Conservation (phyloP, 2,888 invertebrate genomes). For the Drosophila peninsularis region DNA sequence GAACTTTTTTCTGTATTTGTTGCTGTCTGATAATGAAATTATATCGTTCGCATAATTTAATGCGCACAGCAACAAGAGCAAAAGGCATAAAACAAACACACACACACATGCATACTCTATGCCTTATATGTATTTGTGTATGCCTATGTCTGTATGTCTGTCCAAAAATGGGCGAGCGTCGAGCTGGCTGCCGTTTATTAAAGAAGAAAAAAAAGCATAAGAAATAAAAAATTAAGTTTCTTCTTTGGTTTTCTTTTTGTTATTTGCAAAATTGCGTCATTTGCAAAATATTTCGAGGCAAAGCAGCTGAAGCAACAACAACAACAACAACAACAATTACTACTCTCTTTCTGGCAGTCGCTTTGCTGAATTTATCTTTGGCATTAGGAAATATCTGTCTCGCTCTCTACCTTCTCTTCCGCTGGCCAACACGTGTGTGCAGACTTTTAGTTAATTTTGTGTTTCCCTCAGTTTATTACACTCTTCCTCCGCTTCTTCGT, state of each 20-base stretch:
- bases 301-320: background rate
- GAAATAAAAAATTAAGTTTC: conserved; percentile 20
- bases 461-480: conserved; percentile 13
- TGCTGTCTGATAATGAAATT: conserved; percentile 80
- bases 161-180: conserved; percentile 68
- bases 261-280: conserved; percentile 71
- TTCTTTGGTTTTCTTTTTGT: conserved; percentile 12
- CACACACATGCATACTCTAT: conserved; percentile 6
- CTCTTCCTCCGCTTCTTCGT: background rate
- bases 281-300: conserved; percentile 66
- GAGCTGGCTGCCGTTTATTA: conserved; percentile 58
- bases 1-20: conserved; percentile 50
- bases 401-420: conserved; percentile 8
- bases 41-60: conserved; percentile 80
- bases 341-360: conserved; percentile 18
- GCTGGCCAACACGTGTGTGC: conserved; percentile 34
- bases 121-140: background rate
- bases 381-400: conserved; percentile 14
- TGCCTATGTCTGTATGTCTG: conserved; percentile 25
- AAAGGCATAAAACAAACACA: conserved; percentile 39
- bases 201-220: conserved; percentile 1
- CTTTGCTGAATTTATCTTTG: conserved; percentile 27
- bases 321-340: conserved; percentile 4
- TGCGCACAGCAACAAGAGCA: conserved; percentile 58
- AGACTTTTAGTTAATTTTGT: conserved; percentile 21